phyloP scores from a whole-genome alignment of 2,797 vertebrate species.

The Sebastes trivittatus region DNA sequence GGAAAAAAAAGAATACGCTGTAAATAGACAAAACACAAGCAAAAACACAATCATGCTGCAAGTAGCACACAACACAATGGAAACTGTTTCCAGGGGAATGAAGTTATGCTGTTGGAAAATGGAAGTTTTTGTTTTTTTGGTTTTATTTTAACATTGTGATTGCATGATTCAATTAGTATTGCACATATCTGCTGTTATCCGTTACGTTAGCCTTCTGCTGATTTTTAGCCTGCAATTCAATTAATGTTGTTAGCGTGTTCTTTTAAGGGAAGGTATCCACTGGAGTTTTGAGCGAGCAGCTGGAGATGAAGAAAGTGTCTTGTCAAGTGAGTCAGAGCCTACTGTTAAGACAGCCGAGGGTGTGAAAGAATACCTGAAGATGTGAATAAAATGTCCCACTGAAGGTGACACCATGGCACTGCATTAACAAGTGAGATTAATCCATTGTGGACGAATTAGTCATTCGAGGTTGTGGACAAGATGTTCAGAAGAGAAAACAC shows the following conservation, averaged over 20 bases:
- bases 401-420: constrained; percentile 3
- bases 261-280: neutral
- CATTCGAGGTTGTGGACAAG: neutral
- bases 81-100: neutral
- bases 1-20: neutral
- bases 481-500: neutral
- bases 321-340: constrained; percentile 22
- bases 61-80: neutral
- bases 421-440: neutral
- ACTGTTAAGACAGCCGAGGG: neutral
- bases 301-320: neutral
- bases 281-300: constrained; percentile 13
- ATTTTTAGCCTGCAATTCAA: neutral
- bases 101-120: neutral
- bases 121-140: neutral
- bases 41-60: neutral
- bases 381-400: neutral
- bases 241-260: neutral
- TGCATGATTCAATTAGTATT: neutral
- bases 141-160: neutral
- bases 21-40: neutral
- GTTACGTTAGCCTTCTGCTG: neutral
- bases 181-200: neutral
- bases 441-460: constrained; percentile 5
- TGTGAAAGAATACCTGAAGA: constrained; percentile 40